Conservation (phyloP, 2,797 vertebrate species). For the Notamacropus eugenii region DNA sequence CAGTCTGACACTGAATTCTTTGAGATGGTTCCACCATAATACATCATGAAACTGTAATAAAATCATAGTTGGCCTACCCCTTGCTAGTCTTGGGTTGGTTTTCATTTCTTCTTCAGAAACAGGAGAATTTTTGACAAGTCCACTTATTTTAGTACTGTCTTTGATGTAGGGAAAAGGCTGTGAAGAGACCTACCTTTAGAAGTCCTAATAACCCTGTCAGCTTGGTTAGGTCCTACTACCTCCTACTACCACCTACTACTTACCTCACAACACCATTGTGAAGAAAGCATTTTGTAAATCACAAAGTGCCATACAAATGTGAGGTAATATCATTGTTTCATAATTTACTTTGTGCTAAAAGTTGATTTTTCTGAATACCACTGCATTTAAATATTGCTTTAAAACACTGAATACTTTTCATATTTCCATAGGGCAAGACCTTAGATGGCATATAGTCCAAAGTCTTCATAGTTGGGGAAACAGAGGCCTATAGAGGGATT, state of each 20-base stretch:
- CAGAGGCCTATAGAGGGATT: neutral
- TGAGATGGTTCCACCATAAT: too few relatives aligned
- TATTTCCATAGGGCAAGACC: neutral
- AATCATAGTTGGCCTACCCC: neutral
- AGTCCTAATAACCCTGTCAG: neutral
- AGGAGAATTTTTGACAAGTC: neutral
- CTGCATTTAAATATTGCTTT: neutral
- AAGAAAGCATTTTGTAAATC: neutral
- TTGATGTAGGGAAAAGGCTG: neutral
- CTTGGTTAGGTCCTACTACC: neutral
- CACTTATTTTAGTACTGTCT: neutral
- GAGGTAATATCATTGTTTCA: neutral
- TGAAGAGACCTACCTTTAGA: neutral
- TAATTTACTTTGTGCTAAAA: neutral
- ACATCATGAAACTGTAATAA: too few relatives aligned
- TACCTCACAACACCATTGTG: neutral
- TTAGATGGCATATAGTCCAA: neutral
- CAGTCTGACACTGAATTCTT: too few relatives aligned
- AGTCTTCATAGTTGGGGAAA: neutral
- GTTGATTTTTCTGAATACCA: neutral
- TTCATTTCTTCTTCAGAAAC: neutral
- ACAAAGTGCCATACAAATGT: neutral
- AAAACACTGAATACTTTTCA: neutral
- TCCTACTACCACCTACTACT: neutral
- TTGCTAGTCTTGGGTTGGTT: neutral